Evolutionary conservation across 2,888 invertebrate species (phyloP), one percentile per base, ranked within the genome.

Genomic region (Entomobrya multifasciata): DNA sequence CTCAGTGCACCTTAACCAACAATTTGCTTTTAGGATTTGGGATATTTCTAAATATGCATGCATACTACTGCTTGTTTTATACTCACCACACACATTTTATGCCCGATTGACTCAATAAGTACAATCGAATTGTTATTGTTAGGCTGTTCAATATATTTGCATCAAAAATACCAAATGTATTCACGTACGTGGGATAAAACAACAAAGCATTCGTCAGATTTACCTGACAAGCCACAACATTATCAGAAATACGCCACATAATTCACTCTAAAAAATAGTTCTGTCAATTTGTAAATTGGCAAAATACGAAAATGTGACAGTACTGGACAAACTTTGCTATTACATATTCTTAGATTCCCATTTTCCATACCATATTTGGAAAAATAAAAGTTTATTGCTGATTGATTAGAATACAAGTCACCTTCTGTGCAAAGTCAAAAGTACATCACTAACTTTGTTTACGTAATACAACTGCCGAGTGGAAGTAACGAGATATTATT

Each of bases 351-450:
- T n/a, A n/a, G n/a, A n/a, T n/a, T n/a, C n/a, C n/a, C n/a, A n/a
- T n/a, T n/a, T n/a, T n/a, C n/a, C n/a, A n/a, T n/a, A 52, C 79
- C 67, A 47, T 79, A 62, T 79, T 65, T 79, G 79, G 79, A 10
- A 65, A 62, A n/a, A 62, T 44, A 55, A 62, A 60, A 78, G 47
- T 25, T 5, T 44, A n/a, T n/a, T 11, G 15, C 11, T 79, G 79
- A 79, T 79, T 79, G 79, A 79, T 78, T 62, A 62, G 44, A 41
- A 47, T 62, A 62, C 62, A 47, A 78, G 25, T 78, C 55, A n/a
- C n/a, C n/a, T 44, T 27, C 47, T 6, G 47, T 78, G 60, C 36
- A 10, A 62, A 62, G 30, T 60, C 15, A 30, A 60, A 27, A 30
- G 41, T 41, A 41, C 41, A 5, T 41, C n/a, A 41, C 47, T 15